Evolutionary conservation across 2,113 vertebrate species (phyloP).

Genomic region (Bambusicola thoracicus): DNA sequence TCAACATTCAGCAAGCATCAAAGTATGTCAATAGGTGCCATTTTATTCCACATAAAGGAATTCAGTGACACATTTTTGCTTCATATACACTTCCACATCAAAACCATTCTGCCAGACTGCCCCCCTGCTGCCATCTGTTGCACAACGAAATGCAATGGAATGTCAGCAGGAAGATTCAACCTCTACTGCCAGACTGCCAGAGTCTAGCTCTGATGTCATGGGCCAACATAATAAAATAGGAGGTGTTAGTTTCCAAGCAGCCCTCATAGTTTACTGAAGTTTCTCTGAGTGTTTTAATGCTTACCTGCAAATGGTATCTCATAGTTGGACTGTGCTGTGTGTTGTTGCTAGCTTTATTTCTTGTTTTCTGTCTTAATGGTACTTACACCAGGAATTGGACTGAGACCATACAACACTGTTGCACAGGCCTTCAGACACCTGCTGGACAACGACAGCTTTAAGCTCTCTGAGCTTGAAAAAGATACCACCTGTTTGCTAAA

Average conservation of each 20-base stretch:
- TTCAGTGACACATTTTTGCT: no score
- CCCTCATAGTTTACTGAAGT: background rate
- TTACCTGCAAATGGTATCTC: background rate
- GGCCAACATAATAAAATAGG: no score
- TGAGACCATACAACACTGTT: background rate
- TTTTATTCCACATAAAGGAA: no score
- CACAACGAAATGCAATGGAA: no score
- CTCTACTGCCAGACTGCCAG: no score
- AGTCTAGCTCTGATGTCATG: no score
- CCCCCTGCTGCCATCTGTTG: no score
- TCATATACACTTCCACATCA: no score
- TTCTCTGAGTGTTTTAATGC: background rate
- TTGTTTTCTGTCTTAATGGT: background rate
- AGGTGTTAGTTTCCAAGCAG: background rate
- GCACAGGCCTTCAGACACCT: background rate
- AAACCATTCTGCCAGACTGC: no score
- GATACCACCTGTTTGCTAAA: background rate
- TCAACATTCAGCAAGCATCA: no score
- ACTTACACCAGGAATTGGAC: background rate
- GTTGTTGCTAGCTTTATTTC: background rate
- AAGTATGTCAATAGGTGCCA: no score
- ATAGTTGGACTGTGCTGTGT: background rate
- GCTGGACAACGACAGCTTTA: background rate
- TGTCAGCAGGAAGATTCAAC: no score
- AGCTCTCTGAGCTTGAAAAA: background rate